phyloP scores from a whole-genome alignment of 2,797 vertebrate genomes.

The Hydrolagus colliei region DNA sequence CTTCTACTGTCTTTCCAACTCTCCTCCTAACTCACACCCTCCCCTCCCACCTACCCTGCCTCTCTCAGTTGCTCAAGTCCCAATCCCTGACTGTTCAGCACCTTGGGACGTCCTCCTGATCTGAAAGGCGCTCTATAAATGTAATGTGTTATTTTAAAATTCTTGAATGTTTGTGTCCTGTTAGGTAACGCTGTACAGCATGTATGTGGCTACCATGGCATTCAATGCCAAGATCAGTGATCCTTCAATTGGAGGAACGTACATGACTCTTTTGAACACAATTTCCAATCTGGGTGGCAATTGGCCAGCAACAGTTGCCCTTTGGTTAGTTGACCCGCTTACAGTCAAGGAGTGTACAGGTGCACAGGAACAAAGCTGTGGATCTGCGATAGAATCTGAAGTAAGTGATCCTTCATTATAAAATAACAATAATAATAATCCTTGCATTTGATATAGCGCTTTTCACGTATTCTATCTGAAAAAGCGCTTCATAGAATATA shows the following conservation, averaged over 20 bases:
- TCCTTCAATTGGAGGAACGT: constrained; percentile 90
- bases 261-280: constrained; percentile 95
- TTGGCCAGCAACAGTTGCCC: constrained; percentile 88
- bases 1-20: no score
- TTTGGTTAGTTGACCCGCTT: constrained; percentile 91
- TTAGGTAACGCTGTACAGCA: constrained; percentile 87
- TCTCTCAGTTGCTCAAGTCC: no score
- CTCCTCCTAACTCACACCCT: no score
- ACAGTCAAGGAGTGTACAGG: constrained; percentile 81
- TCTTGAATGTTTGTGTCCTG: neutral
- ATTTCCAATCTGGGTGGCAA: constrained; percentile 91
- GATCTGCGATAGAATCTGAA: constrained; percentile 58
- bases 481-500: no score
- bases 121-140: no score
- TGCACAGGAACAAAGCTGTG: constrained; percentile 65
- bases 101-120: no score
- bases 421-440: no score
- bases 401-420: constrained; percentile 54
- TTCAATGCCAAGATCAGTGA: constrained; percentile 97
- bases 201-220: constrained; percentile 96
- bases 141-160: neutral
- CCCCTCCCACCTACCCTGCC: no score
- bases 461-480: no score
- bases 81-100: no score
- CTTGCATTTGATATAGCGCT: no score